A percentile compares a stretch with the other conserved stretches of the same genome.
Conservation (phyloP, 2,888 invertebrate genomes). For the Andricus curvator region DNA sequence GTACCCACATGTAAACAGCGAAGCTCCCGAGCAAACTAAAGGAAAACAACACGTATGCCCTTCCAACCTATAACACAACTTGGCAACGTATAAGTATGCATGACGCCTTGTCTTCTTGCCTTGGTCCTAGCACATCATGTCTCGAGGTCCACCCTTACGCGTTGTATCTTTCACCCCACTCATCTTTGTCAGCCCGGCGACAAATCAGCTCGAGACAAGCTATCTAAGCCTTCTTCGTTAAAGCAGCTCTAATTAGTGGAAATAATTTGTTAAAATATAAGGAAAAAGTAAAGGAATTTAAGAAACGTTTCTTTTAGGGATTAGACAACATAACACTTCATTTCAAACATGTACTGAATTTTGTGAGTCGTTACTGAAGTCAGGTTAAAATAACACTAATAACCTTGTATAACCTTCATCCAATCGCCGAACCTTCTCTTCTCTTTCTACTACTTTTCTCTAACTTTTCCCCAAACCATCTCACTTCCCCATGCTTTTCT, state of each 20-base stretch:
- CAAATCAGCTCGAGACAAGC: constrained; percentile 52
- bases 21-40: constrained; percentile 24
- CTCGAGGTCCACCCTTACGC: constrained; percentile 37
- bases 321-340: no score
- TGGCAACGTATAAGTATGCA: not conserved
- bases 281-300: constrained; percentile 43
- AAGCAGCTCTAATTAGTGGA: constrained; percentile 50
- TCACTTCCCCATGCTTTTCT: no score
- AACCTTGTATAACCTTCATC: no score
- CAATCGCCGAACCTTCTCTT: no score
- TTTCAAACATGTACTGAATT: no score
- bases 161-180: constrained; percentile 37
- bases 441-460: no score
- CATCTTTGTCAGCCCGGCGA: constrained; percentile 47
- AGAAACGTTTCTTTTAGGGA: not conserved
- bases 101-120: constrained; percentile 25
- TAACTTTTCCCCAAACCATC: no score
- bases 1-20: not conserved
- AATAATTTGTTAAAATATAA: constrained; percentile 38
- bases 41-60: constrained; percentile 31
- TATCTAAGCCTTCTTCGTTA: constrained; percentile 51
- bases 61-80: constrained; percentile 4
- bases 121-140: constrained; percentile 17
- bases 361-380: no score
- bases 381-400: no score